A percentile compares a stretch with the other conserved stretches of the same genome.
Evolutionary conservation across 2,113 vertebrate species (phyloP).

Genomic region (Megaceryle maxima): DNA sequence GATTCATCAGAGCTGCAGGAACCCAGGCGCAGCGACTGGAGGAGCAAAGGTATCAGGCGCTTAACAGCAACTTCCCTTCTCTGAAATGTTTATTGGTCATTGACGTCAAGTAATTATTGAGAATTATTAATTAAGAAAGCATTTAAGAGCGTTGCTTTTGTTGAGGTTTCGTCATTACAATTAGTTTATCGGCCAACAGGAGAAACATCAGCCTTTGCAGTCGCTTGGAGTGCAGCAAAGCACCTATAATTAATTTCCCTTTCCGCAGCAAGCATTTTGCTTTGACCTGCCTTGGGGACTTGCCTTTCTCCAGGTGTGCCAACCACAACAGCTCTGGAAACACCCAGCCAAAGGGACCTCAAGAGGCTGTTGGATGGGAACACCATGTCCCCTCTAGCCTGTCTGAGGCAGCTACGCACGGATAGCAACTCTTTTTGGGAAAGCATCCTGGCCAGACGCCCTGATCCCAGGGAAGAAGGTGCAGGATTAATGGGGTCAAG

Average conservation of each 20-base stretch:
- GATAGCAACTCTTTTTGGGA: neutral
- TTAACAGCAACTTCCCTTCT: constrained; percentile 51
- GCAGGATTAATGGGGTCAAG: neutral
- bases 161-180: constrained; percentile 53
- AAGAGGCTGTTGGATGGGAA: neutral
- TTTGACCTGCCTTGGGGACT: constrained; percentile 43
- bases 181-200: constrained; percentile 47
- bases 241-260: constrained; percentile 62
- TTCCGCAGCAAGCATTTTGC: constrained; percentile 6
- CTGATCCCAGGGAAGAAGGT: neutral
- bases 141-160: constrained; percentile 46
- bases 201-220: constrained; percentile 36
- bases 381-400: constrained; percentile 1
- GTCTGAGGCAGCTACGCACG: neutral
- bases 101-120: constrained; percentile 65
- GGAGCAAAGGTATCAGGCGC: neutral
- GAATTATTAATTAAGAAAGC: constrained; percentile 64
- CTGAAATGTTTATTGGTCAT: constrained; percentile 49
- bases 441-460: neutral
- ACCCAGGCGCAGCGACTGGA: neutral
- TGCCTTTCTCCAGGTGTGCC: constrained; percentile 52
- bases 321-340: constrained; percentile 20
- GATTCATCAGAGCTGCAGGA: constrained; percentile 37
- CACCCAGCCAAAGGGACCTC: neutral
- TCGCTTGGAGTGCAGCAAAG: constrained; percentile 33